A percentile compares a stretch with the other conserved stretches of the same genome.
phyloP scores from a whole-genome alignment of 2,797 vertebrate genomes.

The Crenuchus spilurus region DNA sequence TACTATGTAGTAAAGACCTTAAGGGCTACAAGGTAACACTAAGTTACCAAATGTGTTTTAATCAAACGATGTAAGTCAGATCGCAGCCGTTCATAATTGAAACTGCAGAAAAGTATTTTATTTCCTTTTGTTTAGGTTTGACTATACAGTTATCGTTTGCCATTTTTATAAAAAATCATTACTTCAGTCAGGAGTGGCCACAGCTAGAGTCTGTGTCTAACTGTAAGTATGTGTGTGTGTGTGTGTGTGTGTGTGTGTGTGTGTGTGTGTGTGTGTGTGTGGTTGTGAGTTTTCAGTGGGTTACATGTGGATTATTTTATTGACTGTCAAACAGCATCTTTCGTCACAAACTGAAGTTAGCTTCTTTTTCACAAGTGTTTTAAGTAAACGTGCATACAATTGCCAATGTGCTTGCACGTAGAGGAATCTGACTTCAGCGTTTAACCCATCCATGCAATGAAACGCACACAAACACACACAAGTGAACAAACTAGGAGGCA shows the following conservation, averaged over 20 bases:
- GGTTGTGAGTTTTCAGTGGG: not conserved
- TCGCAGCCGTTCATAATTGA: not conserved
- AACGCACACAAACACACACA: no score
- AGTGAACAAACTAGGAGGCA: no score
- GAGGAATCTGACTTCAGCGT: no score
- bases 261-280: constrained; percentile 7
- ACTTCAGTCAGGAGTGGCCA: not conserved
- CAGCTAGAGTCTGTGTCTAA: no score
- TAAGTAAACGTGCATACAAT: no score
- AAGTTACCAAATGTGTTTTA: constrained; percentile 24
- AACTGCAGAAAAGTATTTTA: not conserved
- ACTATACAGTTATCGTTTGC: not conserved
- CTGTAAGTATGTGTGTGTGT: no score
- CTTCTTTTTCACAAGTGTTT: no score
- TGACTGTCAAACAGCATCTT: constrained; percentile 34
- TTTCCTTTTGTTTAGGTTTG: not conserved
- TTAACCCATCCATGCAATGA: no score
- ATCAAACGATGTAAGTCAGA: constrained; percentile 8
- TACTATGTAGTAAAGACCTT: constrained; percentile 38
- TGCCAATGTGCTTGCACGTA: no score
- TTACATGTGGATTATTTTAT: constrained; percentile 7
- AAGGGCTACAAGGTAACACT: constrained; percentile 50
- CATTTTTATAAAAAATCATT: not conserved
- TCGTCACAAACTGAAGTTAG: no score
- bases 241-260: not conserved